These are phyloP conservation scores for Leptogaster cylindrica DNA, from an alignment of 2,888 invertebrate species.

Conservation along the genomic window DNA sequence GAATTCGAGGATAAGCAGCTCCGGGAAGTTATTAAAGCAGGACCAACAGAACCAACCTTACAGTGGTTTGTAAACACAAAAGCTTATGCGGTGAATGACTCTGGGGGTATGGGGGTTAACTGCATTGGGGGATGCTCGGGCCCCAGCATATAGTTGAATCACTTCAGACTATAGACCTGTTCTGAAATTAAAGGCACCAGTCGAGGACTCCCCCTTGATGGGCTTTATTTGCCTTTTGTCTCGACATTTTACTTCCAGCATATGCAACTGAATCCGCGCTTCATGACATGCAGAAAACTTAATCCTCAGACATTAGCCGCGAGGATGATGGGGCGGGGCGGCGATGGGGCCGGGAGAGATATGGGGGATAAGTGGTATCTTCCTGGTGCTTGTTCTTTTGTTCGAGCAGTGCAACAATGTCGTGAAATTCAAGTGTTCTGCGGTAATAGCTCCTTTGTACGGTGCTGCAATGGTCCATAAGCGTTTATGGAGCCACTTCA, in stretches of 20 bases:
- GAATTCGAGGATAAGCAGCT: constrained; percentile 34
- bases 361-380: constrained; percentile 39
- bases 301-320: constrained; percentile 37
- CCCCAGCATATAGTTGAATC: constrained; percentile 13
- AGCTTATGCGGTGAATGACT: constrained; percentile 38
- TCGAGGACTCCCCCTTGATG: constrained; percentile 36
- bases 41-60: not conserved
- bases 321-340: too few relatives aligned
- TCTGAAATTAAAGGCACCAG: constrained; percentile 38
- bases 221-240: constrained; percentile 41
- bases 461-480: constrained; percentile 29
- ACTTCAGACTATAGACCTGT: constrained; percentile 39
- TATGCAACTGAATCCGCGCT: constrained; percentile 8
- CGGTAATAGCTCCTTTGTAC: constrained; percentile 39
- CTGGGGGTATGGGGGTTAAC: constrained; percentile 13
- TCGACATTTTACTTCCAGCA: constrained; percentile 36
- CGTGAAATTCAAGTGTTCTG: constrained; percentile 39
- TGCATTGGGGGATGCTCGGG: constrained; percentile 13
- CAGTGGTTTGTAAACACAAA: constrained; percentile 36
- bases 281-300: constrained; percentile 35
- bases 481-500: constrained; percentile 25
- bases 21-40: constrained; percentile 23
- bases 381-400: constrained; percentile 39
- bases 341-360: too few relatives aligned
- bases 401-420: constrained; percentile 39